Evolutionary conservation across 2,113 vertebrate species (phyloP).

Genomic region (Euleptes europaea): DNA sequence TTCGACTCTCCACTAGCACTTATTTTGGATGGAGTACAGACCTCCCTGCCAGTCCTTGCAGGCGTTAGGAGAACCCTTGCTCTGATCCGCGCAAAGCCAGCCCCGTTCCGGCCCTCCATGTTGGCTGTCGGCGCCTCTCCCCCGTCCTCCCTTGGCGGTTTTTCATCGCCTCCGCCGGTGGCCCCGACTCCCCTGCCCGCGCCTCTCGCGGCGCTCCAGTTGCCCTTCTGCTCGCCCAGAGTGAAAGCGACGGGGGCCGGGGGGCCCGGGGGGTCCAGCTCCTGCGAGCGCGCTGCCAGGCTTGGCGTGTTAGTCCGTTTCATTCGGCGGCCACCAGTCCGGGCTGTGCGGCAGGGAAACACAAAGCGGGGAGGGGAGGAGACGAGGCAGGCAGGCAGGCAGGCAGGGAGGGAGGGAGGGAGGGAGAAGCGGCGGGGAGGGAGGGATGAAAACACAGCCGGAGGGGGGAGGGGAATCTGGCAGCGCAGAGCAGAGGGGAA

Average conservation of each 20-base stretch:
- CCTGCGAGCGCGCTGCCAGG: background rate
- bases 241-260: background rate
- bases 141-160: background rate
- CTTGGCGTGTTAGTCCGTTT: background rate
- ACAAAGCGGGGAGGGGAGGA: background rate
- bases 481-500: background rate
- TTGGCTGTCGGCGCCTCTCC: slow-evolving; percentile 31
- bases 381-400: fast-evolving
- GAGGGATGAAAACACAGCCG: background rate
- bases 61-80: background rate
- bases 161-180: background rate
- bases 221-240: background rate
- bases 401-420: background rate
- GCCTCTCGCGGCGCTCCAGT: no score
- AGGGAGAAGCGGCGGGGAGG: background rate
- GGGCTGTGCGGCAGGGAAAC: slow-evolving; percentile 18
- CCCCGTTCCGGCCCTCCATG: slow-evolving; percentile 4
- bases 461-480: background rate
- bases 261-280: background rate
- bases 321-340: slow-evolving; percentile 23
- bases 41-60: background rate
- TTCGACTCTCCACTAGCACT: background rate
- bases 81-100: background rate
- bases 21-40: no score
- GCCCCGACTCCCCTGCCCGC: background rate